Evolutionary conservation across 2,888 invertebrate species (phyloP).

Genomic region (Trichogramma evanescens): DNA sequence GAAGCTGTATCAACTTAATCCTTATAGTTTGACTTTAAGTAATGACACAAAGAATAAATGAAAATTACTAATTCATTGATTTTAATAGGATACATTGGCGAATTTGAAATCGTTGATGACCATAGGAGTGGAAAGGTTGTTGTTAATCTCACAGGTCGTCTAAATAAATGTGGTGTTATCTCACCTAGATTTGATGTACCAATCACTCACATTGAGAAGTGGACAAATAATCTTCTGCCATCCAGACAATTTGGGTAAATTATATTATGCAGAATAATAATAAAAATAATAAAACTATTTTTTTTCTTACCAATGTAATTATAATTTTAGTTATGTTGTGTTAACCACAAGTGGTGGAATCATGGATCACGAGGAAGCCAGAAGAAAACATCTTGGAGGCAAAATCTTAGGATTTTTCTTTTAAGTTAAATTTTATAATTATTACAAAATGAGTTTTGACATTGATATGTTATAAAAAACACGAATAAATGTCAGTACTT

Average conservation of each 20-base stretch:
- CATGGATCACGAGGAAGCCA: constrained; percentile 99
- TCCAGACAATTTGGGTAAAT: constrained; percentile 98
- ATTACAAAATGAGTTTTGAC: constrained; percentile 29
- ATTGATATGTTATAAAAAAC: constrained; percentile 8
- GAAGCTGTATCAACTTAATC: too few species aligned
- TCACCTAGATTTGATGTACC: constrained; percentile 97
- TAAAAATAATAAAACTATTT: too few species aligned
- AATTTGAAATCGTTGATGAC: constrained; percentile 99
- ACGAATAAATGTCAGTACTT: constrained; percentile 29
- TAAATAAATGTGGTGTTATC: constrained; percentile 99
- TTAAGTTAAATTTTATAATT: constrained; percentile 53
- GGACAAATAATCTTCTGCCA: constrained; percentile 95
- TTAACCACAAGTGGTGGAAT: constrained; percentile 98
- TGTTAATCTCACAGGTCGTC: constrained; percentile 93
- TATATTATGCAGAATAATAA: background rate
- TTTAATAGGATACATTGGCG: constrained; percentile 80
- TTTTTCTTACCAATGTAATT: too few species aligned
- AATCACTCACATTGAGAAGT: constrained; percentile 93
- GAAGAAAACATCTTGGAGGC: constrained; percentile 99
- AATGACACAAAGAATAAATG: too few species aligned
- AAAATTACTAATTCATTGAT: too few species aligned
- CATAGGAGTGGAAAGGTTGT: constrained; percentile 99
- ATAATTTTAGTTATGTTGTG: constrained; percentile 79
- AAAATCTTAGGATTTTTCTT: constrained; percentile 99
- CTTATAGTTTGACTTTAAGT: too few species aligned